These are phyloP conservation scores for Drosophila kikkawai DNA, from an alignment of 1,140 invertebrate species.

Conservation along the genomic window DNA sequence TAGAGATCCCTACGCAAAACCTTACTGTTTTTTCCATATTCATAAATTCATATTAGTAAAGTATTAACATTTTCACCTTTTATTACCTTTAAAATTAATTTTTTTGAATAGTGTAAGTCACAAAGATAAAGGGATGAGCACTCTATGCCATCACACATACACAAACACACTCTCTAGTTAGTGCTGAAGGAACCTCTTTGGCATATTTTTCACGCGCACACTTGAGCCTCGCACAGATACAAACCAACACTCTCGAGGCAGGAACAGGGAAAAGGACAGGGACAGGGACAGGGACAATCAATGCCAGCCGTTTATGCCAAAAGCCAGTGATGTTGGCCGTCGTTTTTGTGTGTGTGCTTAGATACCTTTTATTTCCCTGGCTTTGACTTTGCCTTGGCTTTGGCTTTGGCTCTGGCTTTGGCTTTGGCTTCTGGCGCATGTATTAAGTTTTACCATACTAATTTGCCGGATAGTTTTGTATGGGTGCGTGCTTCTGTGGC, in stretches of 20 bases:
- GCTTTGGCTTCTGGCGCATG: conserved; percentile 44
- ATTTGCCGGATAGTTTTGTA: conserved; percentile 68
- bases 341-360: conserved; percentile 31
- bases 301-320: conserved; percentile 69
- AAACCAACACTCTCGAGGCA: conserved; percentile 4
- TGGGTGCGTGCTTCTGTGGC: conserved; percentile 39
- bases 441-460: conserved; percentile 79
- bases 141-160: neutral
- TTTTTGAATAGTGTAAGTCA: conserved; percentile 1
- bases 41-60: no score
- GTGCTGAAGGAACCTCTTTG: conserved; percentile 34
- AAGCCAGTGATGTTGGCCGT: conserved; percentile 61
- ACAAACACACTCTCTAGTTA: neutral
- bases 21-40: no score
- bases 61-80: neutral
- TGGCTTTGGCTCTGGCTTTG: conserved; percentile 14
- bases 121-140: conserved; percentile 14
- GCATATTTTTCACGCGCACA: conserved; percentile 60
- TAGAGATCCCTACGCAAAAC: no score
- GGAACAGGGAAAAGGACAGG: neutral
- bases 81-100: no score
- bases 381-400: conserved; percentile 32
- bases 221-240: conserved; percentile 21
- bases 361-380: conserved; percentile 43
- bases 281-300: conserved; percentile 52